These are phyloP conservation scores for Sphinx pinastri DNA, from an alignment of 2,888 invertebrate species.

Conservation along the genomic window DNA sequence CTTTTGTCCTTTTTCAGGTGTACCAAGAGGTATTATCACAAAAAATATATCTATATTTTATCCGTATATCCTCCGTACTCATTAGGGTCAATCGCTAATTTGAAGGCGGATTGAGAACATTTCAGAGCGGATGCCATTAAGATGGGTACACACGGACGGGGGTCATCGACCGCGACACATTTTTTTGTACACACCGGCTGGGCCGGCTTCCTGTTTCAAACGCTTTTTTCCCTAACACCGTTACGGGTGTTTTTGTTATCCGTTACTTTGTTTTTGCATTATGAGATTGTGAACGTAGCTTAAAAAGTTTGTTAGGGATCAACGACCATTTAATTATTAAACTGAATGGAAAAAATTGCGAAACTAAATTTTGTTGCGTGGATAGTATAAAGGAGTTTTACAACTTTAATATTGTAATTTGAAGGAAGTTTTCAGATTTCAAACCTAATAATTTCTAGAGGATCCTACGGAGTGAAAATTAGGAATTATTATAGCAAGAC, in stretches of 20 bases:
- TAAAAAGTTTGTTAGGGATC: not conserved
- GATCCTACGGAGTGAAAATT: no score
- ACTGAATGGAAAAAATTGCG: not conserved
- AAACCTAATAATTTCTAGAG: no score
- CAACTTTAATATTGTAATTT: no score
- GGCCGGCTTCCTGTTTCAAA: conserved; percentile 76
- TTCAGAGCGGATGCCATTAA: conserved; percentile 43
- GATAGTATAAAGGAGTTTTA: no score
- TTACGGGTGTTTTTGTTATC: conserved; percentile 59
- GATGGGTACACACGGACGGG: conserved; percentile 27
- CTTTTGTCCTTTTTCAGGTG: no score
- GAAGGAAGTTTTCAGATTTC: no score
- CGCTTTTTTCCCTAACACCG: conserved; percentile 67
- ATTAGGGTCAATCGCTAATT: conserved; percentile 27
- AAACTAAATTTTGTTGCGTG: not conserved
- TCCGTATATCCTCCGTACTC: not conserved
- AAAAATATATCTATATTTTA: no score
- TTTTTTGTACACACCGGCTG: conserved; percentile 76
- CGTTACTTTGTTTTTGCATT: conserved; percentile 30
- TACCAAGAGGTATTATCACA: no score
- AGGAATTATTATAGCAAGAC: no score
- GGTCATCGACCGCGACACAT: conserved; percentile 67
- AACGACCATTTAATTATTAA: not conserved
- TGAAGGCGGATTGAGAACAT: conserved; percentile 34
- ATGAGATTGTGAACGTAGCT: not conserved